Evolutionary conservation across 2,113 vertebrate species (phyloP), one percentile per base, ranked within the genome.

Genomic region (Lepisosteus oculatus): DNA sequence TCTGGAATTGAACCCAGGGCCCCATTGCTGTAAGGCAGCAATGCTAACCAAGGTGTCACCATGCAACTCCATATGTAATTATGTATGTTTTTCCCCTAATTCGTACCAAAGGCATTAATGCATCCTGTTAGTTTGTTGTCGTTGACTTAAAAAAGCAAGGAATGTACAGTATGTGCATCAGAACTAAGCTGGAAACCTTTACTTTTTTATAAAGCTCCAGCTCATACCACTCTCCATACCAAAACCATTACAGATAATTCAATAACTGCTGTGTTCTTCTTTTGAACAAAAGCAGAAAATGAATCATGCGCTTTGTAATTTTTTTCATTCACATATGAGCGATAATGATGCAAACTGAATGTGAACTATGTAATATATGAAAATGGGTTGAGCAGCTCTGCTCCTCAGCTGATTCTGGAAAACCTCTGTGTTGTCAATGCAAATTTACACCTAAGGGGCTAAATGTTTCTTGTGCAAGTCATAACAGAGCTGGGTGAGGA

Each of bases 401-500:
- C 29, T 29, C 29, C 29, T 14, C 14, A 51, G 8, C 7, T 9
- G 47, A 6, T 14, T 14, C 11, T n/a, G 56, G 11, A 12, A 59
- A n/a, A 59, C 56, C 11, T 59, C 13, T 59, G 56, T 59, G 8
- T 59, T 59, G 56, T 59, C n/a, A 59, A 59, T 14, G 56, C 56
- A 54, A 57, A 51, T 51, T 44, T 56, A 3, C 43, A 64, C 65
- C 69, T 71, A 43, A 69, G 67, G 69, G 68, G 71, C 72, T 76
- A 72, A 51, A 57, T 12, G 3, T 59, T 59, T n/a, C 12, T 13
- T 14, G 7, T 59, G 12, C 57, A 59, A 59, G 57, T 79, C 78
- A 72, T 74, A 76, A 74, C 69, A 74, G 73, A 73, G 74, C 74
- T 73, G 68, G 54, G 44, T 47, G 13, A 76, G 73, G 15, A 72